Conservation (phyloP, 2,113 vertebrate species). For the Erythrocercus mccallii region DNA sequence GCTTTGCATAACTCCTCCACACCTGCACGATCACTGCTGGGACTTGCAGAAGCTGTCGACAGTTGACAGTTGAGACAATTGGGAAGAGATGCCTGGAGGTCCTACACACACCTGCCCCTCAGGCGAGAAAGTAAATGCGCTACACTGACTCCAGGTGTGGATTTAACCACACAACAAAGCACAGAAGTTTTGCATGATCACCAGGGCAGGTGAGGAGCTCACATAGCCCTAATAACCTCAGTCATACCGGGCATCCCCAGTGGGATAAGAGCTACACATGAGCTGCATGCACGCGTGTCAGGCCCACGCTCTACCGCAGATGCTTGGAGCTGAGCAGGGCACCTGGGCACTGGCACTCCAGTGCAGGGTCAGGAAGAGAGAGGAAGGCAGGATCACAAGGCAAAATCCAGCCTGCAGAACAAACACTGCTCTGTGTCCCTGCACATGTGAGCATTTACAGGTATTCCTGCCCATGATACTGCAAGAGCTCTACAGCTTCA, state of each 20-base stretch:
- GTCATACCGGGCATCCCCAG: background rate
- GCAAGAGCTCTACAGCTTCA: background rate
- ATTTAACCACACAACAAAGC: background rate
- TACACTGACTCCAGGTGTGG: background rate
- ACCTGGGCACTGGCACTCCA: background rate
- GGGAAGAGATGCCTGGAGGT: background rate
- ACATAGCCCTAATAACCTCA: accelerated
- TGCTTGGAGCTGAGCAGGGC: background rate
- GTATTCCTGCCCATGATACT: background rate
- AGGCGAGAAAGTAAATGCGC: background rate
- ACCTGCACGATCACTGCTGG: background rate
- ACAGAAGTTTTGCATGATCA: background rate
- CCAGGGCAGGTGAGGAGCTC: background rate
- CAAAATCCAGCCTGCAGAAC: background rate
- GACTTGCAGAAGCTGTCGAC: constrained; percentile 5
- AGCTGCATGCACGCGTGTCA: accelerated
- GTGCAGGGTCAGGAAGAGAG: background rate
- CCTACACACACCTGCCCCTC: background rate
- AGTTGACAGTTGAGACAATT: accelerated
- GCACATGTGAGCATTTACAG: background rate
- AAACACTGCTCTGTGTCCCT: background rate
- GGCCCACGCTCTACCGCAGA: accelerated
- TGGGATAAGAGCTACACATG: accelerated
- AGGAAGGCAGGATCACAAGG: background rate
- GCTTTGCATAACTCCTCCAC: background rate